These are phyloP conservation scores for Halcyon chelicuti DNA, from an alignment of 2,797 vertebrate species.

Conservation along the genomic window DNA sequence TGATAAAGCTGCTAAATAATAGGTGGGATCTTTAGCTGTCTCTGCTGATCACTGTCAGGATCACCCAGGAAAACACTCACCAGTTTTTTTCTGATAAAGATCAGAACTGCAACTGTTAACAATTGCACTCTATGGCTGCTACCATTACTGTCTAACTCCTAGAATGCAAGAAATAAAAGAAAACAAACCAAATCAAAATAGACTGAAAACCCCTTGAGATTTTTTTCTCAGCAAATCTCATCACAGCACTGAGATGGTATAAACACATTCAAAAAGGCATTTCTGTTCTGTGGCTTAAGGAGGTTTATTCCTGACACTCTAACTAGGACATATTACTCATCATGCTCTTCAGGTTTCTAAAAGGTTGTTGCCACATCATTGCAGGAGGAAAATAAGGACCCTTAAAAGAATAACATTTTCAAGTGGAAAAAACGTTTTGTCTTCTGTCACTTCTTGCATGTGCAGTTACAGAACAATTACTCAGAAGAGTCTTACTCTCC, in stretches of 20 bases:
- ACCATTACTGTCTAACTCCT: neutral
- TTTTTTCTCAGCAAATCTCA: neutral
- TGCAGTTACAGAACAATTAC: neutral
- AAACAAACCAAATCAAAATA: neutral
- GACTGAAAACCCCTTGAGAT: neutral
- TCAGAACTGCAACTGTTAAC: neutral
- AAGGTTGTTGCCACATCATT: neutral
- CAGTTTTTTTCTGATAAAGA: neutral
- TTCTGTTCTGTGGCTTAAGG: neutral
- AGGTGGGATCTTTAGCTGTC: slow-evolving; percentile 5
- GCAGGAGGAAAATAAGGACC: neutral
- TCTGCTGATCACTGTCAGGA: neutral
- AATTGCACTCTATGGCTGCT: neutral
- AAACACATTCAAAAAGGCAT: neutral
- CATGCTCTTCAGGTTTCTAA: neutral
- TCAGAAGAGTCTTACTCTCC: neutral
- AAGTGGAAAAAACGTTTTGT: neutral
- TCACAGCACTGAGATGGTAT: neutral
- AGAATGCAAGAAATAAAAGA: neutral
- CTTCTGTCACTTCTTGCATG: neutral
- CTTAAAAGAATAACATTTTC: neutral
- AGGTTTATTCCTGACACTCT: neutral
- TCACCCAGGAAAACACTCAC: slow-evolving; percentile 9
- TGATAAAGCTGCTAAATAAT: slow-evolving; percentile 23
- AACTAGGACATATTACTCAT: neutral